phyloP scores from a whole-genome alignment of 1,140 invertebrate genomes.

The Leptinotarsa undecemlineata region DNA sequence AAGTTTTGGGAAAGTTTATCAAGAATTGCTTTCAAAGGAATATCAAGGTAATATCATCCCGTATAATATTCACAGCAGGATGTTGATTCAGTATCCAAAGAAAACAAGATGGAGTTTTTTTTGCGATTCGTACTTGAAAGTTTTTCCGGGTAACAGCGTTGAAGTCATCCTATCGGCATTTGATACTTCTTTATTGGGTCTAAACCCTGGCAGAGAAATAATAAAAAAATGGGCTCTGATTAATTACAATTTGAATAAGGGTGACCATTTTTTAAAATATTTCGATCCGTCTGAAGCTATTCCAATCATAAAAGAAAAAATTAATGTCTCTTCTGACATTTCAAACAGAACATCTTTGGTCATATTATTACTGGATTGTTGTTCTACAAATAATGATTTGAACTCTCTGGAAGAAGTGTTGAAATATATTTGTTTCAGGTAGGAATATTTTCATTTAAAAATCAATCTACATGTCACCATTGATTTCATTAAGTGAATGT shows the following conservation, averaged over 20 bases:
- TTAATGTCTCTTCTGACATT: conserved; percentile 29
- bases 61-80: neutral
- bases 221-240: conserved; percentile 16
- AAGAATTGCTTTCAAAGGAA: conserved; percentile 10
- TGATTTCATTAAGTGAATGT: no score
- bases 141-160: neutral
- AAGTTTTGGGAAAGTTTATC: conserved; percentile 11
- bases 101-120: conserved; percentile 19
- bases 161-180: neutral
- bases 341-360: conserved; percentile 13
- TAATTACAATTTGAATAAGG: conserved; percentile 20
- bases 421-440: conserved; percentile 31
- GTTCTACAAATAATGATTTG: conserved; percentile 26
- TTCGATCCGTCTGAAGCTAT: conserved; percentile 22
- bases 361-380: conserved; percentile 17
- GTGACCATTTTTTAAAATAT: conserved; percentile 23
- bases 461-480: no score
- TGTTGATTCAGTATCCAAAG: conserved; percentile 16
- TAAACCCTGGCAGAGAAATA: conserved; percentile 15
- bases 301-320: conserved; percentile 29
- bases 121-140: neutral
- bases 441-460: neutral
- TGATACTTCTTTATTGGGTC: neutral
- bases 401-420: conserved; percentile 19
- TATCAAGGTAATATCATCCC: neutral